These are phyloP conservation scores for Labrus mixtus DNA, from an alignment of 2,113 vertebrate species.

Conservation along the genomic window DNA sequence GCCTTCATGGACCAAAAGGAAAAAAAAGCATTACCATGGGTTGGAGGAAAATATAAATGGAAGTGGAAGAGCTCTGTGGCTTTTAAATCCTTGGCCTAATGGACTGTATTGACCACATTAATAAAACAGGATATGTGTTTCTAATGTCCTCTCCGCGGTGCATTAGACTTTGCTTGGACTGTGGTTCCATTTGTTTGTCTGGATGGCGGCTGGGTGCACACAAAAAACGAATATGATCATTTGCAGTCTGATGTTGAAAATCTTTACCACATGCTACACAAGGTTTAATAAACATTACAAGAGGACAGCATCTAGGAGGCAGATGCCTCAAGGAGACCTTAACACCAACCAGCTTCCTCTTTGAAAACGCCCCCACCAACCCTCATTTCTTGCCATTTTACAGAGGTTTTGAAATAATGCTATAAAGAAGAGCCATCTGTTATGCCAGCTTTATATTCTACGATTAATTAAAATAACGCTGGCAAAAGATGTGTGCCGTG, in stretches of 20 bases:
- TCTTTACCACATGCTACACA: background rate
- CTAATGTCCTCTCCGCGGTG: constrained; percentile 79
- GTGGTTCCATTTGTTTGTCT: constrained; percentile 71
- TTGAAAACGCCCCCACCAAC: background rate
- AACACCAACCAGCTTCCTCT: too few relatives aligned
- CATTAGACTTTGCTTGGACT: constrained; percentile 75
- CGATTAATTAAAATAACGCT: background rate
- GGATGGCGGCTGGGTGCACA: constrained; percentile 50
- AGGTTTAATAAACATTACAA: constrained; percentile 10
- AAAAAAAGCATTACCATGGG: constrained; percentile 51
- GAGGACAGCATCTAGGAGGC: background rate
- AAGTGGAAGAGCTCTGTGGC: constrained; percentile 67
- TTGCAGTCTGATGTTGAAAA: constrained; percentile 14
- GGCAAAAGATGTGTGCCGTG: background rate
- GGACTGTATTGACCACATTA: constrained; percentile 84
- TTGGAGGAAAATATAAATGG: constrained; percentile 79
- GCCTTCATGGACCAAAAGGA: background rate
- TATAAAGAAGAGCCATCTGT: too few relatives aligned
- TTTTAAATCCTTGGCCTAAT: constrained; percentile 81
- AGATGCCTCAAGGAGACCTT: too few relatives aligned
- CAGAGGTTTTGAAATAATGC: background rate
- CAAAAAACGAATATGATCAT: constrained; percentile 61
- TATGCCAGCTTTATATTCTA: too few relatives aligned
- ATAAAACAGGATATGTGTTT: constrained; percentile 84
- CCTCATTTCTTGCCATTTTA: background rate